Percentiles rank a stretch among this genome's conserved stretches.
Evolutionary conservation across 2,888 invertebrate species (phyloP).

Genomic region (Acleris emargana): DNA sequence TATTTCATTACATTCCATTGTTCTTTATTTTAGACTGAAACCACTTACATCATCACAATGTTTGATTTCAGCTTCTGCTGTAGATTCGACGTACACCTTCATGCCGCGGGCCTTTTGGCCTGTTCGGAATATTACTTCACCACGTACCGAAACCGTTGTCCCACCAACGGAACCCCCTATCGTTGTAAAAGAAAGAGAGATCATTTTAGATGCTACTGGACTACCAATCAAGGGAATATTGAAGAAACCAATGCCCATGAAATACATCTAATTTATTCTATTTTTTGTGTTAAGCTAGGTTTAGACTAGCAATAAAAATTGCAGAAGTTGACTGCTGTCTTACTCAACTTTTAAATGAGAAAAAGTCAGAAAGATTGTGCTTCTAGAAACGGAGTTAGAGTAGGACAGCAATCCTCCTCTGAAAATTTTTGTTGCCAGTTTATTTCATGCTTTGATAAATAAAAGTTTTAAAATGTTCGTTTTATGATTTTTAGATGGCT

Average conservation of each 20-base stretch:
- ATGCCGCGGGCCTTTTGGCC: conserved; percentile 65
- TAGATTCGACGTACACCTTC: conserved; percentile 68
- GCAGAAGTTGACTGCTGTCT: too few relatives aligned
- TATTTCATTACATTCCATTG: not conserved
- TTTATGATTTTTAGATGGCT: too few relatives aligned
- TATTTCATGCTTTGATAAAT: too few relatives aligned
- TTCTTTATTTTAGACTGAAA: too few relatives aligned
- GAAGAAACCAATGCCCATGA: conserved; percentile 79
- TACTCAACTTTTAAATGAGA: too few relatives aligned
- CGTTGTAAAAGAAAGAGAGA: conserved; percentile 55
- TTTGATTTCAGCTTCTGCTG: conserved; percentile 59
- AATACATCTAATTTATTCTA: conserved; percentile 59
- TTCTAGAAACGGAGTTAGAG: too few relatives aligned
- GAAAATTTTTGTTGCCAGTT: too few relatives aligned
- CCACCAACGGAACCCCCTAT: conserved; percentile 63
- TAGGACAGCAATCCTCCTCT: too few relatives aligned
- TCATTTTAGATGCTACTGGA: conserved; percentile 43
- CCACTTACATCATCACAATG: too few relatives aligned
- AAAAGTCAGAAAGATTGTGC: too few relatives aligned
- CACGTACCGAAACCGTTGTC: conserved; percentile 45
- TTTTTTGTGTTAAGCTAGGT: not conserved
- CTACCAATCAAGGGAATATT: conserved; percentile 71
- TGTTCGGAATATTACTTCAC: conserved; percentile 46
- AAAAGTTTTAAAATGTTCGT: too few relatives aligned
- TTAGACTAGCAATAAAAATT: too few relatives aligned